phyloP scores from a whole-genome alignment of 2,797 vertebrate genomes.

The Apogon hyalosoma region DNA sequence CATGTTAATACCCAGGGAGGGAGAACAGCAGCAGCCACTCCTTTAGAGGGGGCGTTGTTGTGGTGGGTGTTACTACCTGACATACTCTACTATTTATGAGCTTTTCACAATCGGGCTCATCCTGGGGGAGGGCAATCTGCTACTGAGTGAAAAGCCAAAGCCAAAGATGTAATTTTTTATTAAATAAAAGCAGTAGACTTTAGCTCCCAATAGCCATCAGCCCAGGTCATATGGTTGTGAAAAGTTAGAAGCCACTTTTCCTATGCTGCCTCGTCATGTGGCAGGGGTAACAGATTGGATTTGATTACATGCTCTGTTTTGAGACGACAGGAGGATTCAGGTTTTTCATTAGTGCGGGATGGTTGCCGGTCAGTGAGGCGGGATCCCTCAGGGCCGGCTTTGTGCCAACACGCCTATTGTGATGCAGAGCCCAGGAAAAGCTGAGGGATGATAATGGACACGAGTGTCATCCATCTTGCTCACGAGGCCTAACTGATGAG shows the following conservation, averaged over 20 bases:
- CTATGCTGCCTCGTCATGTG: slow-evolving; percentile 12
- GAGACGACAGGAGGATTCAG: slow-evolving; percentile 52
- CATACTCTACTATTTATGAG: slow-evolving; percentile 74
- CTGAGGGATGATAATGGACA: slow-evolving; percentile 69
- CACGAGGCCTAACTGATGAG: slow-evolving; percentile 55
- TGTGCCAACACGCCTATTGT: slow-evolving; percentile 78
- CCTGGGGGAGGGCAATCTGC: slow-evolving; percentile 58
- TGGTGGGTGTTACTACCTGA: slow-evolving; percentile 62
- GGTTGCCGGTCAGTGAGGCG: slow-evolving; percentile 41
- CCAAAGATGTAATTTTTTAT: slow-evolving; percentile 55
- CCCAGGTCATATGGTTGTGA: slow-evolving; percentile 14
- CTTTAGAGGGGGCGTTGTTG: slow-evolving; percentile 41
- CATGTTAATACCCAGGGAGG: slow-evolving; percentile 46
- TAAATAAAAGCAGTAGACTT: slow-evolving; percentile 8
- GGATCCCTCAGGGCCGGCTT: slow-evolving; percentile 71
- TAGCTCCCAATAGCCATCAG: slow-evolving; percentile 39
- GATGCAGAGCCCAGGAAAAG: slow-evolving; percentile 67
- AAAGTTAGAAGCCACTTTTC: slow-evolving; percentile 14
- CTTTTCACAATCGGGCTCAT: slow-evolving; percentile 56
- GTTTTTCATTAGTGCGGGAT: slow-evolving; percentile 72
- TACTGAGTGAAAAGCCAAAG: slow-evolving; percentile 34
- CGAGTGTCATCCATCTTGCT: slow-evolving; percentile 60
- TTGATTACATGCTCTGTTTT: slow-evolving; percentile 38
- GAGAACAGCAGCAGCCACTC: slow-evolving; percentile 49
- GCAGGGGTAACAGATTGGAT: slow-evolving; percentile 15